Evolutionary conservation across 2,797 vertebrate species (phyloP).

Genomic region (Pangasius krempfi): DNA sequence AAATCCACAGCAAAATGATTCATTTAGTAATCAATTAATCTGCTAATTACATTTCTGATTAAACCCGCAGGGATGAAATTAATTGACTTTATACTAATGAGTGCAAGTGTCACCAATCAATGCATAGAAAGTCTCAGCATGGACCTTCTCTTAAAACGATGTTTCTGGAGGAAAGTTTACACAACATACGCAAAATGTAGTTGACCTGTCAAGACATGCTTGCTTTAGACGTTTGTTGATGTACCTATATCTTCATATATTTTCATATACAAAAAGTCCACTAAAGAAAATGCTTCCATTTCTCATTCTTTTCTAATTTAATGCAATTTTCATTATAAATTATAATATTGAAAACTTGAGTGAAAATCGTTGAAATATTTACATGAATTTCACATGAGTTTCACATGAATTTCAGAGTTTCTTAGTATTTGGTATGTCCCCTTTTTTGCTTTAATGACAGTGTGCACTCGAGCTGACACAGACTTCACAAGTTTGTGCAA

Average conservation of each 20-base stretch:
- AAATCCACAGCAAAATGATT: conserved; percentile 24
- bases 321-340: background rate
- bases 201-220: background rate
- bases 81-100: conserved; percentile 28
- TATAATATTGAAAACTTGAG: background rate
- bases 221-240: background rate
- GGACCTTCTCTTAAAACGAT: background rate
- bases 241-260: background rate
- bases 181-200: background rate
- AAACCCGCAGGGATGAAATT: conserved; percentile 3
- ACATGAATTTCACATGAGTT: background rate
- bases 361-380: background rate
- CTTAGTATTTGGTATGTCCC: background rate
- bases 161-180: too few relatives aligned
- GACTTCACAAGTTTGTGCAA: background rate
- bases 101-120: background rate
- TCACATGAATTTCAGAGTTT: background rate
- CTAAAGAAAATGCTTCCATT: background rate
- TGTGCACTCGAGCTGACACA: background rate
- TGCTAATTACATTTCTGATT: conserved; percentile 36
- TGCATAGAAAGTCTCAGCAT: background rate
- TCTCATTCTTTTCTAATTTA: background rate
- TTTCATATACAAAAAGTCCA: background rate
- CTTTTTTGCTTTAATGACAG: background rate
- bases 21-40: conserved; percentile 23